Percentiles rank a stretch among this genome's conserved stretches.
Evolutionary conservation across 2,113 vertebrate genomes (phyloP).

Genomic region (Globicephala melas): DNA sequence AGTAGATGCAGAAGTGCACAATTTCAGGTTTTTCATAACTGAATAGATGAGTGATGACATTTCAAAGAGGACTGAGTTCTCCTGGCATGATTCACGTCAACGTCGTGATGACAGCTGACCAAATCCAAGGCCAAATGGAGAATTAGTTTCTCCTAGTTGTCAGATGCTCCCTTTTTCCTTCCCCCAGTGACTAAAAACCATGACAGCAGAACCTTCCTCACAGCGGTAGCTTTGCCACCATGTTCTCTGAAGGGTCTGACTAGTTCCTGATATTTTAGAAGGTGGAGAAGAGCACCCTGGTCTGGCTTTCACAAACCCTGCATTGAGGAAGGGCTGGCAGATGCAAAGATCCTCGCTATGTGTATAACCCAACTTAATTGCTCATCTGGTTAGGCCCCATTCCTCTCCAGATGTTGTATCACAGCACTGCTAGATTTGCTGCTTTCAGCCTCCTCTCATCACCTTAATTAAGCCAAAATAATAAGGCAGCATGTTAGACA

Average conservation of each 20-base stretch:
- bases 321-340: slow-evolving; percentile 6
- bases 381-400: slow-evolving; percentile 57
- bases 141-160: background rate
- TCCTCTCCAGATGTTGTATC: slow-evolving; percentile 66
- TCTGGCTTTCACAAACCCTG: background rate
- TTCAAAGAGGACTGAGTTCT: background rate
- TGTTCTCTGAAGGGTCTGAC: background rate
- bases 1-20: background rate
- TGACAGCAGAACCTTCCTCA: background rate
- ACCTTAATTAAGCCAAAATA: slow-evolving; percentile 73
- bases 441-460: slow-evolving; percentile 54
- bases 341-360: slow-evolving; percentile 49
- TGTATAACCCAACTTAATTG: slow-evolving; percentile 33
- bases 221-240: background rate
- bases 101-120: background rate
- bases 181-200: background rate
- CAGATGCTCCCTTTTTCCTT: background rate
- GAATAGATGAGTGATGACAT: background rate
- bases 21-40: background rate
- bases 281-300: background rate
- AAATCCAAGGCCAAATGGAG: background rate
- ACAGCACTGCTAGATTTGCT: slow-evolving; percentile 23
- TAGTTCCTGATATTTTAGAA: background rate
- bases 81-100: background rate
- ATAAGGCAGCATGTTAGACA: slow-evolving; percentile 73